Evolutionary conservation across 2,113 vertebrate genomes (phyloP), one percentile per base, ranked within the genome.

Genomic region (Casuarius casuarius): DNA sequence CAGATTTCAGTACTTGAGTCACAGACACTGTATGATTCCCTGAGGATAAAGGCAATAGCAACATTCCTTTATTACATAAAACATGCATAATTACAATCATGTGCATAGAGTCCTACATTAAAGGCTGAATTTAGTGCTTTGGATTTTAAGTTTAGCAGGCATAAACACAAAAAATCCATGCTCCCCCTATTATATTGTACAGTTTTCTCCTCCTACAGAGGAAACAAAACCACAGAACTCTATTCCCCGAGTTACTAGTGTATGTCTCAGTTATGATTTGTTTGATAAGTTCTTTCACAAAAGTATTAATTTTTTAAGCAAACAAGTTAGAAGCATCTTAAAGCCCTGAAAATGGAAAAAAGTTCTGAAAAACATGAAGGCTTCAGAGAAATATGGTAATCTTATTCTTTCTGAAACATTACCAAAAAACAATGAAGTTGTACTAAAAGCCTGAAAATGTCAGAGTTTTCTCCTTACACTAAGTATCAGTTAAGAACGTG

Each of bases 381-480:
- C 59, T 66, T 70, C 10, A 89, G 9, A 76, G 40, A 86, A 49
- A n/a, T 6, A 38, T 3, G 6, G 44, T 17, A 58, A 74, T 1
- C n/a, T 54, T 29, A 35, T 13, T 42, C 22, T 10, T 88, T 35
- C 52, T 51, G 28, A 78, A 90, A 77, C 12, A 46, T 28, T 51
- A 85, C 7, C 4, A 35, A 76, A 83, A 44, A 89, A 18, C 21
- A 70, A 7, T 1, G 1, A 94, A 79, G 48, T 38, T 48, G 5
- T 54, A 48, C 13, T 63, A 85, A 73, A 63, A 83, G 18, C 38
- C 42, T 33, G 5, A 61, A 81, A 75, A 35, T 12, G 12, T 62
- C 5, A 1, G 31, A 33, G 8, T 23, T 52, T n/a, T n/a, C 4
- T 46, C n/a, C 15, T 63, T n/a, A 59, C 9, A 49, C 0, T 38